A percentile compares a stretch with the other conserved stretches of the same genome.
Conservation (phyloP, 92 coral and sea anemone species). For the Scolanthus callimorphus region DNA sequence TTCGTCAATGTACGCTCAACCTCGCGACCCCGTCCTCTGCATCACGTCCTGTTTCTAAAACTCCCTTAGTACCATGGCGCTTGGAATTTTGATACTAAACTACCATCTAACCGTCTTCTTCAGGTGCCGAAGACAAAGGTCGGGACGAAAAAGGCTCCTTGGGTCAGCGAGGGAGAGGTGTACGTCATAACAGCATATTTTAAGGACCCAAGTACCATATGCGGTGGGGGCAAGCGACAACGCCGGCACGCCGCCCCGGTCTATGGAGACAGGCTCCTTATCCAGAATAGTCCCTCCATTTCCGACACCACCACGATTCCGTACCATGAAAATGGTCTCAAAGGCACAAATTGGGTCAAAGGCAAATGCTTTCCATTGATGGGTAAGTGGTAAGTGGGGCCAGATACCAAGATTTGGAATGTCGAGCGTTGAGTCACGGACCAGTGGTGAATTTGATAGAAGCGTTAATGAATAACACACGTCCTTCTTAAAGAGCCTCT, state of each 20-base stretch:
- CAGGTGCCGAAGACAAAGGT: slow-evolving; percentile 60
- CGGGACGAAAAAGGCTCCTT: slow-evolving; percentile 29
- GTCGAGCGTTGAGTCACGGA: too few relatives aligned
- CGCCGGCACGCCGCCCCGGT: slow-evolving; percentile 20
- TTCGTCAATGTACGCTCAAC: too few relatives aligned
- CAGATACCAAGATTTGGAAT: too few relatives aligned
- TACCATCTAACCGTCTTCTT: neutral
- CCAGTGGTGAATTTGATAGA: too few relatives aligned
- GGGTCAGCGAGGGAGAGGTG: slow-evolving; percentile 71
- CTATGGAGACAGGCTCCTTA: slow-evolving; percentile 72
- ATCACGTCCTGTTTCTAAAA: too few relatives aligned
- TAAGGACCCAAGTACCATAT: slow-evolving; percentile 66
- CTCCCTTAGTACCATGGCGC: too few relatives aligned
- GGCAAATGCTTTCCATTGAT: slow-evolving; percentile 75
- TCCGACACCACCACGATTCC: slow-evolving; percentile 46
- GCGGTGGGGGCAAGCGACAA: slow-evolving; percentile 55
- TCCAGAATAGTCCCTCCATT: slow-evolving; percentile 64
- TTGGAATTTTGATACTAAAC: too few relatives aligned
- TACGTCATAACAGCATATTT: slow-evolving; percentile 94
- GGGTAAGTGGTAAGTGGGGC: slow-evolving; percentile 84
- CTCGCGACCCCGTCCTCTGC: too few relatives aligned
- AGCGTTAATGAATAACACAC: too few relatives aligned
- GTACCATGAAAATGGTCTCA: slow-evolving; percentile 63
- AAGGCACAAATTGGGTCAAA: slow-evolving; percentile 67
- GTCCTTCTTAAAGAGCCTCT: too few relatives aligned